Base-by-base conservation (phyloP, 2,797 vertebrate species). In the Tenualosa ilisha region DNA sequence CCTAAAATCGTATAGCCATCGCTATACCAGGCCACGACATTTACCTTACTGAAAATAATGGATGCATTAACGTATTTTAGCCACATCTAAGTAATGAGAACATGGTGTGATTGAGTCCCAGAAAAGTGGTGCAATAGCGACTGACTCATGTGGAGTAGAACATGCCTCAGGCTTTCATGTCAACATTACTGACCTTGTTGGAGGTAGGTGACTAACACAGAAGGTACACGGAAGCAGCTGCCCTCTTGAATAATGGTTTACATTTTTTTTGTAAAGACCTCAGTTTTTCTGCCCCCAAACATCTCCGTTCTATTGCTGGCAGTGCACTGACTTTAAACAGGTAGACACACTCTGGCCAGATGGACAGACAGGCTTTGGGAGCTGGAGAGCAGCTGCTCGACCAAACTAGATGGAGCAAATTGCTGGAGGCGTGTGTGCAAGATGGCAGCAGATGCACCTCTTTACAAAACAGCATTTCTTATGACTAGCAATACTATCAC, bases 151-250 rank as follows among this genome's bases (percentile, higher is more conserved):
- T 86, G 90, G 88, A 91, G 90, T 87, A 90, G 31, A 59, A 83
- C 87, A 56, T 43, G 86, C 90, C 90, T 88, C 6, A 0, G 87
- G 90, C 81, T 86, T 81, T 87, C 13, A 63, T n/a, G 84, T 89
- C 83, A 84, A 59, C 85, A 88, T 94, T 90, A 91, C 87, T 93
- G 92, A 93, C 87, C 82, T 86, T 87, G 88, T 86, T 43, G 68
- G 68, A 43, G 68, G 31, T 75, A 40, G 20, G 15, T 31, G 83
- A 88, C 56, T 22, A 75, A 75, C 68, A 75, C 17, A 6, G 20
- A 40, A 75, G 68, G 68, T 75, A 75, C 31, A 40, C 4, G 63
- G 43, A 82, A 85, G 82, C 53, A 63, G 26, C 61, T 46, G 82
- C 68, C 53, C 49, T 81, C 83, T 75, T 61, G 81, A 81, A n/a